Conservation (phyloP, 2,113 vertebrate species). For the Climacteris rufus region DNA sequence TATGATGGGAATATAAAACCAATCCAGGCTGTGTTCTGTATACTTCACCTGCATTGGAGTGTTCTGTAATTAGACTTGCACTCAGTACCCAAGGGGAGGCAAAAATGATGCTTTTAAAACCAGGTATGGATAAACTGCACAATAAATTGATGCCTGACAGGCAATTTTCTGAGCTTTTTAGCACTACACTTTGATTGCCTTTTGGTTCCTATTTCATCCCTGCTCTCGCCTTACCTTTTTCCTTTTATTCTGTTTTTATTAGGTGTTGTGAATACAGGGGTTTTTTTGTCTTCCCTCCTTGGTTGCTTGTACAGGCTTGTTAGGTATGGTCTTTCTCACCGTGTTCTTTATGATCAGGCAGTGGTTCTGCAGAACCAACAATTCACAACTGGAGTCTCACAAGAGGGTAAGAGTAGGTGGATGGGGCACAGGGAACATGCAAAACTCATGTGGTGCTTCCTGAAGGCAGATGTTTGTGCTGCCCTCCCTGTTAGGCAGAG, state of each 20-base stretch:
- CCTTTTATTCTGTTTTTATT: neutral
- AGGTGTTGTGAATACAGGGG: fast-evolving
- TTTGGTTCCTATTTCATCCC: neutral
- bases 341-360: fast-evolving
- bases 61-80: neutral
- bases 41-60: neutral
- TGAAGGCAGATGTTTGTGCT: neutral
- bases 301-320: neutral
- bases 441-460: neutral
- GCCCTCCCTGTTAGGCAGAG: neutral
- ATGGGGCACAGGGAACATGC: fast-evolving
- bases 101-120: neutral
- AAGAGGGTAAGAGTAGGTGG: neutral
- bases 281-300: neutral
- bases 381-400: neutral
- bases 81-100: neutral
- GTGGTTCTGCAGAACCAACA: neutral
- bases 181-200: neutral
- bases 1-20: neutral
- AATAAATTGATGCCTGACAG: neutral
- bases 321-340: neutral
- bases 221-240: neutral
- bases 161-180: neutral
- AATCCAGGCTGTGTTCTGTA: neutral
- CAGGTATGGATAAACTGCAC: neutral